A percentile compares a stretch with the other conserved stretches of the same genome.
Conservation (phyloP, 2,888 invertebrate species). For the Auanema freiburgensis region DNA sequence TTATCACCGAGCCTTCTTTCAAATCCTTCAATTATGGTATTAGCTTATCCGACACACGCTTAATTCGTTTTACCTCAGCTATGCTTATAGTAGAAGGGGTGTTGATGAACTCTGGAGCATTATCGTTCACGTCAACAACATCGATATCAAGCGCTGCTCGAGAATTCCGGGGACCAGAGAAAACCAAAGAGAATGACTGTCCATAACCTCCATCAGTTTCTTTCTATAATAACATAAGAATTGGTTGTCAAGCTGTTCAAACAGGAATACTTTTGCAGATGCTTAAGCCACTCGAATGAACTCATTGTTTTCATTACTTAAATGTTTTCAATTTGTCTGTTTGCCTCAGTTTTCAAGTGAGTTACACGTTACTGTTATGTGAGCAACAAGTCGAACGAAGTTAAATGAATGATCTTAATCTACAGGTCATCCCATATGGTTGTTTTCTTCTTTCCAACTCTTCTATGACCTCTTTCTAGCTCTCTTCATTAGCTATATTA, state of each 20-base stretch:
- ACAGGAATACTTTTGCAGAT: no score
- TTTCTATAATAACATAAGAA: constrained; percentile 32
- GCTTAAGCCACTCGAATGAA: not conserved
- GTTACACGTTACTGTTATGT: not conserved
- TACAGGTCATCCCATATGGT: not conserved
- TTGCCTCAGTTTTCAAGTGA: no score
- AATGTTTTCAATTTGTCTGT: not conserved
- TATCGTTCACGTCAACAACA: constrained; percentile 67
- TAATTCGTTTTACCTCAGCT: not conserved
- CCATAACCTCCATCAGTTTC: constrained; percentile 41
- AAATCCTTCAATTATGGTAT: constrained; percentile 23
- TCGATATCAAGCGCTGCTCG: constrained; percentile 55
- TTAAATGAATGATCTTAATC: not conserved
- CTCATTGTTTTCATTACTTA: not conserved
- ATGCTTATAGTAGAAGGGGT: constrained; percentile 79
- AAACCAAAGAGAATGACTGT: constrained; percentile 44
- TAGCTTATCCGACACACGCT: not conserved
- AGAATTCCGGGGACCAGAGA: constrained; percentile 37
- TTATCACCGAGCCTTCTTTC: constrained; percentile 31
- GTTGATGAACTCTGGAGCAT: constrained; percentile 69
- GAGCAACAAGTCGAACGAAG: not conserved
- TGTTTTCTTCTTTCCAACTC: not conserved
- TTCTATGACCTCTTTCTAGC: not conserved
- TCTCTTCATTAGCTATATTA: no score
- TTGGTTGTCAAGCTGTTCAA: no score